Conservation (phyloP, 2,797 vertebrate species). For the Periparus ater region DNA sequence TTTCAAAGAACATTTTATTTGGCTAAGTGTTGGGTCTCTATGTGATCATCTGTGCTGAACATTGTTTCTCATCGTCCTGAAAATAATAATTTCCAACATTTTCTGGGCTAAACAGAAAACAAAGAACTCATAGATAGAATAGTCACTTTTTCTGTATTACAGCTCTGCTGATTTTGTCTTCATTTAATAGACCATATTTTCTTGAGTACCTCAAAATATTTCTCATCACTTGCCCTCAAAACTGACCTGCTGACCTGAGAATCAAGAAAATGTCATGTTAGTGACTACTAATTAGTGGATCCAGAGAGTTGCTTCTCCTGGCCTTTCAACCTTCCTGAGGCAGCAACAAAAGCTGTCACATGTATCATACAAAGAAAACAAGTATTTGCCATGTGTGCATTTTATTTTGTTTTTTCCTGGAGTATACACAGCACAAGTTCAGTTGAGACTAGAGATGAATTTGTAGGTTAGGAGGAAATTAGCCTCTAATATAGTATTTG, state of each 20-base stretch:
- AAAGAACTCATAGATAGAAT: background rate
- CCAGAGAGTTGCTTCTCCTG: slow-evolving; percentile 72
- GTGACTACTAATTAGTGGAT: slow-evolving; percentile 85
- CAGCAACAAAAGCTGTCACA: slow-evolving; percentile 76
- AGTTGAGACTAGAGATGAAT: slow-evolving; percentile 62
- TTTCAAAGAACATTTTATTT: background rate
- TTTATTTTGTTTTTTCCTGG: background rate
- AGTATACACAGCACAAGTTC: slow-evolving; percentile 28
- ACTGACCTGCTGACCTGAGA: slow-evolving; percentile 78
- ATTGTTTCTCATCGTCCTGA: background rate
- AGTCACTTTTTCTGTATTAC: background rate
- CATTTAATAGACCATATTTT: slow-evolving; percentile 42
- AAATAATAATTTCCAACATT: slow-evolving; percentile 31
- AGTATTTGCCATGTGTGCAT: slow-evolving; percentile 16
- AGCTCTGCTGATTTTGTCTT: background rate
- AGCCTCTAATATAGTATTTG: slow-evolving; percentile 27
- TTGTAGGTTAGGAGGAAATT: slow-evolving; percentile 69
- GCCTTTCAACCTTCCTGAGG: slow-evolving; percentile 76
- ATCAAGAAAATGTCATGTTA: slow-evolving; percentile 78
- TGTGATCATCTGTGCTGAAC: background rate
- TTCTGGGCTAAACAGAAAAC: slow-evolving; percentile 6
- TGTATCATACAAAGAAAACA: slow-evolving; percentile 76
- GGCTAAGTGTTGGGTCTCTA: background rate
- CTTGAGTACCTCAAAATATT: slow-evolving; percentile 59
- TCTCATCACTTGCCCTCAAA: slow-evolving; percentile 64